phyloP scores from a whole-genome alignment of 1,140 invertebrate species.

The Papilio helenus region DNA sequence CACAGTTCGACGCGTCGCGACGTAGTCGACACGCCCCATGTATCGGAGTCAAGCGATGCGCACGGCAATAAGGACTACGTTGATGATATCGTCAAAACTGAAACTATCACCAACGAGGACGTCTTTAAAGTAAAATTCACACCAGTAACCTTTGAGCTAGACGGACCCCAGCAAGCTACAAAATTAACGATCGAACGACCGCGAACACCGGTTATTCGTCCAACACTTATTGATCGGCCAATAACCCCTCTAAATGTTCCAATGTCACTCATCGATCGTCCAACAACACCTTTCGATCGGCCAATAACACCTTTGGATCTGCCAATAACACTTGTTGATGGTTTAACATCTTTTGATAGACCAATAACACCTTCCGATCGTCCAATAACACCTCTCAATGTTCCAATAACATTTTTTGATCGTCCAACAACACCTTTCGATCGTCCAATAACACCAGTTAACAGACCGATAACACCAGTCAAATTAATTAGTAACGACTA shows the following conservation, averaged over 20 bases:
- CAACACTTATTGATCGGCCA: neutral
- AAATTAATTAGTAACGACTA: constrained; percentile 66
- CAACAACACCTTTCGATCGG: constrained; percentile 32
- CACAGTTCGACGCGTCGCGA: constrained; percentile 74
- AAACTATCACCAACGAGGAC: constrained; percentile 79
- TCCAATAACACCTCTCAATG: neutral
- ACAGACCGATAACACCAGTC: constrained; percentile 55
- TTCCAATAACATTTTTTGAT: neutral
- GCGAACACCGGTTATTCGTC: constrained; percentile 44
- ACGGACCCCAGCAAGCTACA: constrained; percentile 40
- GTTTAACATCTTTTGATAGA: constrained; percentile 37
- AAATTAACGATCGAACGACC: constrained; percentile 40
- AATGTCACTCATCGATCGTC: neutral
- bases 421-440: neutral
- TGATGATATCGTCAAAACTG: constrained; percentile 76
- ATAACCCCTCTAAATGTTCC: constrained; percentile 1
- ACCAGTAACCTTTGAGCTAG: constrained; percentile 67
- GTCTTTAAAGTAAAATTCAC: constrained; percentile 80
- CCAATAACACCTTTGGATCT: constrained; percentile 41
- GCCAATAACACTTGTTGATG: constrained; percentile 42
- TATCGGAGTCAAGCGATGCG: constrained; percentile 52
- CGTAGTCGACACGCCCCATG: constrained; percentile 69
- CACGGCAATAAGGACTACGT: constrained; percentile 67
- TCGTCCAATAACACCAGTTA: constrained; percentile 30
- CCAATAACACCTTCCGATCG: neutral